These are phyloP conservation scores for Phortica magna DNA, from an alignment of 2,888 invertebrate species.

Conservation along the genomic window DNA sequence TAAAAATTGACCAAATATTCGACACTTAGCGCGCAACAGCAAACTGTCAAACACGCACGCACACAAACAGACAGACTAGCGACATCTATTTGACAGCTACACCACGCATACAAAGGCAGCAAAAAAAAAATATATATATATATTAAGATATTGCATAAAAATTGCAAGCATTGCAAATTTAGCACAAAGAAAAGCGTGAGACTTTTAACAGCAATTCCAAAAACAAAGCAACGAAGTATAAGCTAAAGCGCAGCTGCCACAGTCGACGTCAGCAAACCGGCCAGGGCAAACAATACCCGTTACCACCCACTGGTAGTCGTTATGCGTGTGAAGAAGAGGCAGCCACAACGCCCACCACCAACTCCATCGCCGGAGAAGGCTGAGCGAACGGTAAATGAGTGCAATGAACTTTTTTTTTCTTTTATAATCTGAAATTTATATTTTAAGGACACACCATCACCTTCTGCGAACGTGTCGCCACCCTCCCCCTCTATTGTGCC, in stretches of 20 bases:
- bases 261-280: background rate
- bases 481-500: background rate
- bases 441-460: slow-evolving; percentile 11
- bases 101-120: background rate
- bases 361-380: background rate
- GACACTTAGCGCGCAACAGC: slow-evolving; percentile 22
- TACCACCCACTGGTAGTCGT: background rate
- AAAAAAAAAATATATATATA: background rate
- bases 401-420: background rate
- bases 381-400: background rate
- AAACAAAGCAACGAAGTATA: background rate
- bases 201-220: background rate
- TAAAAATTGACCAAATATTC: background rate
- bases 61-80: background rate
- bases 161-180: slow-evolving; percentile 16
- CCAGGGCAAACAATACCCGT: slow-evolving; percentile 10
- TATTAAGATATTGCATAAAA: background rate
- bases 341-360: slow-evolving; percentile 23
- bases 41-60: slow-evolving; percentile 1
- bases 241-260: slow-evolving; percentile 30
- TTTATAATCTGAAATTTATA: background rate
- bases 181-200: background rate
- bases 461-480: background rate
- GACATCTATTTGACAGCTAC: background rate
- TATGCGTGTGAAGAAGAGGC: slow-evolving; percentile 14